Base-by-base conservation (phyloP, 2,888 invertebrate genomes). In the Frankliniella fusca region DNA sequence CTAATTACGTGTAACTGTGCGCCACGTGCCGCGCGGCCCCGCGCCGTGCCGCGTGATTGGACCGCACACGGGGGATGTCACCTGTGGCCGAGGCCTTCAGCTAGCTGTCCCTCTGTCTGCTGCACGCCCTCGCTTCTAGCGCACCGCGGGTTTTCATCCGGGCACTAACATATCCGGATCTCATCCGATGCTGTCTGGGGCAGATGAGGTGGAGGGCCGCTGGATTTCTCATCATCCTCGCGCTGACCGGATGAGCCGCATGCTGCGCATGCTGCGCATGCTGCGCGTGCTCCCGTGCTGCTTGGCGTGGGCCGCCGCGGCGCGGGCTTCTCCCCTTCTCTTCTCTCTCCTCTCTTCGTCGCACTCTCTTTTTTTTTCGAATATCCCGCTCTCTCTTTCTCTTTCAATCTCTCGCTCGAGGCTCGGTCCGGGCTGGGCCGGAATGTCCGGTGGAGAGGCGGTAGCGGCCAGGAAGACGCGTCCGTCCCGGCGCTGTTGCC, bases 361-460 rank as follows among this genome's bases (percentile, higher is more conserved):
- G 38, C 5, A 2, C 38, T 38, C 38, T 38, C 38, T 38, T 38
- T 38, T 38, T 38, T 38, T 38, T 38, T 38, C 38, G 5, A 38
- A 38, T 38, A 38, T 38, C 38, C 38, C 38, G 38, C 38, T 38
- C 38, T 38, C 54, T 18, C 54, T 15, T 18, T 54, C 61, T n/a
- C 61, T 61, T 61, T 61, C 61, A 3, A 38, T 38, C 61, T 61
- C 61, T 54, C 61, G 61, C 61, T 61, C 5, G 38, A 38, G 61
- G 61, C 61, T 18, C 7, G 61, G 20, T 18, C 54, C 15, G 54
- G 61, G 61, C 61, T 15, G 11, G 70, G 70, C 70, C 70, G 70
- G 70, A 76, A 76, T 76, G 70, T 76, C 70, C 70, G 70, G 70
- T 70, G 70, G 70, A 70, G 70, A 23, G 23, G 70, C 70, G 70